Evolutionary conservation across 2,888 invertebrate species (phyloP), one percentile per base, ranked within the genome.

Genomic region (Dicroscelio sp.): DNA sequence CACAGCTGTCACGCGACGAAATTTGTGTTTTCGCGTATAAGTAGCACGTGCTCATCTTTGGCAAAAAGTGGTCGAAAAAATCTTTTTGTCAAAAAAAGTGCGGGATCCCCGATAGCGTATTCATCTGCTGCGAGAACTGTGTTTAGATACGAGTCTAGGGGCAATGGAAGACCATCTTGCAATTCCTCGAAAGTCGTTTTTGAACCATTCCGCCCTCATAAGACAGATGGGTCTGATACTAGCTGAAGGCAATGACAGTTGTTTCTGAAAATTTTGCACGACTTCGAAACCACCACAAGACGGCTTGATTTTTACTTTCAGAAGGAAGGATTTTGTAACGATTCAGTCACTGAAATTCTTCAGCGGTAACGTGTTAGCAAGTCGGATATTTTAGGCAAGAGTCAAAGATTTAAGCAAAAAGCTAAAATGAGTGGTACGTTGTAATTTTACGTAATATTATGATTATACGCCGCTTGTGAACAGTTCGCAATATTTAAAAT

Each of bases 191-290:
- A 90, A 75, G 65, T 73, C 83, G 31, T 90, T 90, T 90, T 90
- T 67, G 85, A 63, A 58, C 33, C 48, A 25, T 75, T 86, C 90
- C 90, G 86, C 90, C 90, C 90, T 86, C 86, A 73, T 86, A 90
- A 86, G 90, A 82, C 88, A 85, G 85, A 90, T 85, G 90, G 76
- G 76, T 85, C 90, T 60, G 90, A 84, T 82, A 82, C 82, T 90
- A 85, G 90, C 90, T 90, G 63, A 85, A 88, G 90, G 90, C 90
- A 90, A 84, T 90, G 90, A 90, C 90, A 90, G 90, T 90, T 90
- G 86, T 90, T 83, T 31, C 82, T 23, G 65, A 78, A 27, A 92
- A 73, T 88, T 93, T 93, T 84, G 33, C 33, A 69, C 20, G 31
- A n/a, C n/a, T n/a, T n/a, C n/a, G 38, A 12, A 12, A 65, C 58